Conservation (phyloP, 2,888 invertebrate species). For the Phalera bucephala region DNA sequence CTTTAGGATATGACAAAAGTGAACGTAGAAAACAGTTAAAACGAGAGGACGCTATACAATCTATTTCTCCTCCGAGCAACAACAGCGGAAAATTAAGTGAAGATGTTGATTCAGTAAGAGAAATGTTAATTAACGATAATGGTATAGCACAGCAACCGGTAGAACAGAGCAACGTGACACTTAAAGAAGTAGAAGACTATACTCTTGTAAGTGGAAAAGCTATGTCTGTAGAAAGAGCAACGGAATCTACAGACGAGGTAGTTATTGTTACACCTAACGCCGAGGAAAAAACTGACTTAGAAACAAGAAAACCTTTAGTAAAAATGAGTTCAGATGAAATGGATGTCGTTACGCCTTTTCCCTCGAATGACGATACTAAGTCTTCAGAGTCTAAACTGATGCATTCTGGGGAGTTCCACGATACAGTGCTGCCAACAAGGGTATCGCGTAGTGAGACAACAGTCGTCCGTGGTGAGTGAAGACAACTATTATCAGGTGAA, state of each 20-base stretch:
- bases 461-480: constrained; percentile 81
- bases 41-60: constrained; percentile 78
- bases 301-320: constrained; percentile 24
- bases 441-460: constrained; percentile 68
- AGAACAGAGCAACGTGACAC: constrained; percentile 7
- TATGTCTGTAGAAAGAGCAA: neutral
- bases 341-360: constrained; percentile 66
- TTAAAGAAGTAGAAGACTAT: constrained; percentile 8
- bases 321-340: constrained; percentile 61
- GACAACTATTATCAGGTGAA: constrained; percentile 82
- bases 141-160: constrained; percentile 17
- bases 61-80: constrained; percentile 73
- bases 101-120: constrained; percentile 66
- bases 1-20: constrained; percentile 65
- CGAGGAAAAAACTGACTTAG: constrained; percentile 15
- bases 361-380: constrained; percentile 25
- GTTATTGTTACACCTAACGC: constrained; percentile 6
- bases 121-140: constrained; percentile 39
- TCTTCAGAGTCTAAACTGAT: constrained; percentile 45
- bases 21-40: constrained; percentile 73
- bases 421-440: constrained; percentile 71
- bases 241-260: neutral
- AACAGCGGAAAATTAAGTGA: constrained; percentile 75
- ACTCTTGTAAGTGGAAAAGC: constrained; percentile 5
- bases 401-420: constrained; percentile 82